Evolutionary conservation across 1,140 invertebrate genomes (phyloP).

Genomic region (Nasonia longicornis): DNA sequence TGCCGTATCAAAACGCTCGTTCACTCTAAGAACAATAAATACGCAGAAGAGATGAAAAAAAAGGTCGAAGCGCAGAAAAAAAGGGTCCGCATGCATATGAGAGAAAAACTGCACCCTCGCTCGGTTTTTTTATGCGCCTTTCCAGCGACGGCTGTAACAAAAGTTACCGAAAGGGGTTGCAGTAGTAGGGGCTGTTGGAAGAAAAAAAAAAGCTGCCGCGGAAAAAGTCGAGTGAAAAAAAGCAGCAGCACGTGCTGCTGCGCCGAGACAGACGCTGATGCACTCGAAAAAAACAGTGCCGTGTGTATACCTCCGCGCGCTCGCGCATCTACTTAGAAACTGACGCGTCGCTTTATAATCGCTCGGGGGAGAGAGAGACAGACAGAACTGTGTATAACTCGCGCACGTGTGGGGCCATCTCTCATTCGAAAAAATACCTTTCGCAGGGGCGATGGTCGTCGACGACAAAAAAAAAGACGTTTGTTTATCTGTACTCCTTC

Average conservation of each 20-base stretch:
- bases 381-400: not conserved
- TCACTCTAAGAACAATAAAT: slow-evolving; percentile 28
- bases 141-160: not conserved
- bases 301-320: not conserved
- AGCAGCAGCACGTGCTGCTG: not conserved
- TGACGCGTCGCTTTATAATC: slow-evolving; percentile 25
- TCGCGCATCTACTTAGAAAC: slow-evolving; percentile 19
- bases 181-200: too few relatives aligned
- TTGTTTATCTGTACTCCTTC: slow-evolving; percentile 11
- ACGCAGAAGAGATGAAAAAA: not conserved
- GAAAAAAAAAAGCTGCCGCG: not conserved
- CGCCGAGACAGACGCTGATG: not conserved
- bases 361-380: not conserved
- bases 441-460: not conserved
- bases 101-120: not conserved
- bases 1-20: slow-evolving; percentile 30
- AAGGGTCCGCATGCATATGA: slow-evolving; percentile 4
- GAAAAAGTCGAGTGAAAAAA: slow-evolving; percentile 16
- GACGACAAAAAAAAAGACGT: not conserved
- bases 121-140: slow-evolving; percentile 12
- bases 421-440: slow-evolving; percentile 9
- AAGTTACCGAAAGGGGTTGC: not conserved
- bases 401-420: not conserved
- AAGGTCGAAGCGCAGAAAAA: not conserved
- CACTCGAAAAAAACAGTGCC: not conserved